Conservation (phyloP, 2,113 vertebrate species). For the Dicrurus megarhynchus region DNA sequence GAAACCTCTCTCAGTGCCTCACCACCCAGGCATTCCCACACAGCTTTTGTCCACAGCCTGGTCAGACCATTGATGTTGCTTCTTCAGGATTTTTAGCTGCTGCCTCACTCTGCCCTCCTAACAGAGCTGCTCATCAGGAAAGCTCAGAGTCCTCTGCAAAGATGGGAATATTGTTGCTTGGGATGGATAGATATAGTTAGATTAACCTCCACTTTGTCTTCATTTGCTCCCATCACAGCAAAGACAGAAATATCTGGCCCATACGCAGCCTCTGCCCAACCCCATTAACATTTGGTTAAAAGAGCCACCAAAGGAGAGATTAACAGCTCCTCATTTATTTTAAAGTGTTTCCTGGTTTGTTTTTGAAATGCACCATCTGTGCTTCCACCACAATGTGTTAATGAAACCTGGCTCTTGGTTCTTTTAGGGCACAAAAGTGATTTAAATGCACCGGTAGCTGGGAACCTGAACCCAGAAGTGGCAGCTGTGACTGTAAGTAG, state of each 20-base stretch:
- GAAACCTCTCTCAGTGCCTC: neutral
- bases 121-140: neutral
- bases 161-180: neutral
- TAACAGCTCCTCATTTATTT: conserved; percentile 31
- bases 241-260: neutral
- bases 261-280: neutral
- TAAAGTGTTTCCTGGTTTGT: conserved; percentile 26
- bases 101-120: neutral
- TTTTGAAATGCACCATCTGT: conserved; percentile 50
- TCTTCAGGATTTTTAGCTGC: neutral
- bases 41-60: neutral
- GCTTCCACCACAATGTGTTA: neutral
- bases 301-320: conserved; percentile 31
- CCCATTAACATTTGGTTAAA: neutral
- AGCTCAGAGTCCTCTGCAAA: neutral
- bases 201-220: neutral
- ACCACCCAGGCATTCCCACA: no score
- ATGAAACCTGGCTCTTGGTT: neutral
- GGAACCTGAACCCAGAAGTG: neutral
- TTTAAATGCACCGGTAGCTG: neutral
- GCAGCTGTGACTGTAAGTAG: neutral
- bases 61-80: rapidly evolving
- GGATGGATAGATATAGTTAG: neutral
- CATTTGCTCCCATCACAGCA: neutral
- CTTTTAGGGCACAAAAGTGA: neutral